Percentiles rank a stretch among this genome's conserved stretches.
Evolutionary conservation across 2,797 vertebrate species (phyloP).

Genomic region (Melanotaenia boesemani): DNA sequence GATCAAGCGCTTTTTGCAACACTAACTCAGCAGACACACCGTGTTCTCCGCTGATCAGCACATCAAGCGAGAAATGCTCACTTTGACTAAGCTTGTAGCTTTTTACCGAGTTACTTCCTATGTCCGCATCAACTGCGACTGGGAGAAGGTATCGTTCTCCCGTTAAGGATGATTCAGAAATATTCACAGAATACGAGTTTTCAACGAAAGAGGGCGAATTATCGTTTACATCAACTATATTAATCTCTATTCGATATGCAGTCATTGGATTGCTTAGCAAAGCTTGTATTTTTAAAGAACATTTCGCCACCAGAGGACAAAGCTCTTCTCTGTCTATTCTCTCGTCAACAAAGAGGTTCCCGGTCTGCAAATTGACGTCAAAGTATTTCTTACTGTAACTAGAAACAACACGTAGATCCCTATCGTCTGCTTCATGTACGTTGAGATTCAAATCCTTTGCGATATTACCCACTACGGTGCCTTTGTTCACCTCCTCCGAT

Average conservation of each 20-base stretch:
- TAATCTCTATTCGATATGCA: slow-evolving; percentile 79
- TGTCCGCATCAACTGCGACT: slow-evolving; percentile 80
- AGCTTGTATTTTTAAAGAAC: slow-evolving; percentile 80
- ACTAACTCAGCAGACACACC: slow-evolving; percentile 81
- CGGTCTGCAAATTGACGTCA: slow-evolving; percentile 71
- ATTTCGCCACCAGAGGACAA: slow-evolving; percentile 68
- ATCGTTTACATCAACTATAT: slow-evolving; percentile 80
- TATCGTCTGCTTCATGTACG: slow-evolving; percentile 64
- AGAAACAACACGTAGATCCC: slow-evolving; percentile 74
- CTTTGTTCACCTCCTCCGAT: slow-evolving; percentile 83
- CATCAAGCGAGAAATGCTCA: slow-evolving; percentile 81
- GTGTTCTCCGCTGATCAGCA: slow-evolving; percentile 76
- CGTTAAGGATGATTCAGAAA: slow-evolving; percentile 68
- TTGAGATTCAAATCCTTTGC: slow-evolving; percentile 81
- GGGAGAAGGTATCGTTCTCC: slow-evolving; percentile 81
- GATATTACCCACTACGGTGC: slow-evolving; percentile 82
- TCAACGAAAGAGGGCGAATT: slow-evolving; percentile 70
- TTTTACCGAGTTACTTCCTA: slow-evolving; percentile 81
- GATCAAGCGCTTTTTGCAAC: slow-evolving; percentile 82
- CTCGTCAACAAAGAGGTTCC: slow-evolving; percentile 73
- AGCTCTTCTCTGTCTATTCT: slow-evolving; percentile 79
- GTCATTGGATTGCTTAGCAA: slow-evolving; percentile 77
- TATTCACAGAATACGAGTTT: slow-evolving; percentile 54
- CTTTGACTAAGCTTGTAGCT: slow-evolving; percentile 82
- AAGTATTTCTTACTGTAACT: slow-evolving; percentile 75